These are phyloP conservation scores for Diplolepis rosae DNA, from an alignment of 2,888 invertebrate species.

Conservation along the genomic window DNA sequence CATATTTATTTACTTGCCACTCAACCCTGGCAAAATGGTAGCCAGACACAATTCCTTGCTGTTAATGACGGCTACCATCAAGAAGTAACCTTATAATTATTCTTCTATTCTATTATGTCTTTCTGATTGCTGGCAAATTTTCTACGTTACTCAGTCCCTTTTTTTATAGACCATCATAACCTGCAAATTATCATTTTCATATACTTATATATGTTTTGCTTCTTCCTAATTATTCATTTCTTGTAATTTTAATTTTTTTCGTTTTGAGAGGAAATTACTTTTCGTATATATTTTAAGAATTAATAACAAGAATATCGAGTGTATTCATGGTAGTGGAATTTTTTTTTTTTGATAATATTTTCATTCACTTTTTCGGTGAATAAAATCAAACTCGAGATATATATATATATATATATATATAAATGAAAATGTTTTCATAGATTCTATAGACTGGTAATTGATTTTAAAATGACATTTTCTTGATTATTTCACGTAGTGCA, in stretches of 20 bases:
- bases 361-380: too few species aligned
- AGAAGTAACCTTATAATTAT: slow-evolving; percentile 63
- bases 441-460: slow-evolving; percentile 11
- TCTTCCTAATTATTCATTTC: neutral
- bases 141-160: neutral
- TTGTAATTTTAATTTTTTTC: neutral
- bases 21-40: slow-evolving; percentile 48
- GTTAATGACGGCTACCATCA: slow-evolving; percentile 60
- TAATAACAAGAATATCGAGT: too few species aligned
- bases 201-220: neutral
- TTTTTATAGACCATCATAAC: neutral
- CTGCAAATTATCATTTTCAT: neutral
- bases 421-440: slow-evolving; percentile 13
- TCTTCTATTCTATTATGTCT: slow-evolving; percentile 62
- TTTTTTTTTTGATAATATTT: too few species aligned
- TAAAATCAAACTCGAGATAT: too few species aligned
- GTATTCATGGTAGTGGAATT: too few species aligned
- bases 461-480: slow-evolving; percentile 25
- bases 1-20: slow-evolving; percentile 37
- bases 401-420: too few species aligned
- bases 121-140: slow-evolving; percentile 51
- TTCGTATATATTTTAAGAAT: too few species aligned
- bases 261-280: too few species aligned
- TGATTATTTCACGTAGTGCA: neutral
- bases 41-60: slow-evolving; percentile 57